Conservation (phyloP, 1,140 invertebrate genomes). For the Bicyclus anynana region DNA sequence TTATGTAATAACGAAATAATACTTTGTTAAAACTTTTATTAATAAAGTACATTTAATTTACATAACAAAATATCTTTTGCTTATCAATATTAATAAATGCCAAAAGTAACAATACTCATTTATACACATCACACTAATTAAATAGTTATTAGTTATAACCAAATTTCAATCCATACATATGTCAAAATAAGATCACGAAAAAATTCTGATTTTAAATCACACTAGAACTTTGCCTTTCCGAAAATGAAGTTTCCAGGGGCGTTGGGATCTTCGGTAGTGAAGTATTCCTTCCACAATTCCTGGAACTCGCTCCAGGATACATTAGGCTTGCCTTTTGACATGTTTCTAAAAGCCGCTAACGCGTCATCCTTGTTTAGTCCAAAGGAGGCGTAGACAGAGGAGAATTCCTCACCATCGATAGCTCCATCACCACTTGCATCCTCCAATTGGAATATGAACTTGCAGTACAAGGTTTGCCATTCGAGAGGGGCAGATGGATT, state of each 20-base stretch:
- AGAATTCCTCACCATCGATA: constrained; percentile 88
- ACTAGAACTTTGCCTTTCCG: constrained; percentile 32
- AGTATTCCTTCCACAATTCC: constrained; percentile 87
- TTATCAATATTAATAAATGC: too few species aligned
- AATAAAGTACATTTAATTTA: too few species aligned
- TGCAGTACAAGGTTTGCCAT: constrained; percentile 88
- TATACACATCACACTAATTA: too few species aligned
- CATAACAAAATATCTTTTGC: neutral
- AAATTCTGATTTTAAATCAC: neutral
- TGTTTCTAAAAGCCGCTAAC: constrained; percentile 84
- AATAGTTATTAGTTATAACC: too few species aligned
- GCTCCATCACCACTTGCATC: constrained; percentile 88
- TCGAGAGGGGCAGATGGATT: constrained; percentile 83
- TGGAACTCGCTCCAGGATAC: constrained; percentile 85
- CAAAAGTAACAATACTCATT: too few species aligned
- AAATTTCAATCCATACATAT: too few species aligned
- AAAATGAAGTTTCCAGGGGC: constrained; percentile 68
- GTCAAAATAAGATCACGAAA: neutral
- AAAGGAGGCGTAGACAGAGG: constrained; percentile 84
- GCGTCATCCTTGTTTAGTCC: constrained; percentile 83
- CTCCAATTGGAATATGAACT: constrained; percentile 89
- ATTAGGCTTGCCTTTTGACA: constrained; percentile 81
- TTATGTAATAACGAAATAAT: too few species aligned
- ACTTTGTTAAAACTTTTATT: too few species aligned
- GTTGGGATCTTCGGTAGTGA: constrained; percentile 83